Percentiles rank a stretch among this genome's conserved stretches.
Evolutionary conservation across 2,888 invertebrate genomes (phyloP).

Genomic region (Mylabris sibirica): DNA sequence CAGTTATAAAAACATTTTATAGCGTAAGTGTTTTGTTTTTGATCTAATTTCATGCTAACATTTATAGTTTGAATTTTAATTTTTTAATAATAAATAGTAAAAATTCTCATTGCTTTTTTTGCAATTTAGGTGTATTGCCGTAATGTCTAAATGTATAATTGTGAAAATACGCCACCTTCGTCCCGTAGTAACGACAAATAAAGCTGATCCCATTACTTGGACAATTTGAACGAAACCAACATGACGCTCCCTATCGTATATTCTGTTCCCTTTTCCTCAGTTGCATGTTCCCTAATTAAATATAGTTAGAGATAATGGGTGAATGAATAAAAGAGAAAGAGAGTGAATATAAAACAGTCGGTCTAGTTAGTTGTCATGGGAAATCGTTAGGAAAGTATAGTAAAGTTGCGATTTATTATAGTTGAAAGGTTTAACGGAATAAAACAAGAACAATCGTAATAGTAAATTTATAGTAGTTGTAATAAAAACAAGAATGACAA

Average conservation of each 20-base stretch:
- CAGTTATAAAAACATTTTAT: too few species aligned
- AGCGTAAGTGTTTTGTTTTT: too few species aligned
- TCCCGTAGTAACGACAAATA: background rate
- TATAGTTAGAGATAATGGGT: constrained; percentile 8
- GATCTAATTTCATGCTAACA: too few species aligned
- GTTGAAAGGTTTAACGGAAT: constrained; percentile 4
- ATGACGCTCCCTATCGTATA: background rate
- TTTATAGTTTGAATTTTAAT: too few species aligned
- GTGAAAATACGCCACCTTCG: background rate
- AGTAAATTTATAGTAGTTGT: background rate
- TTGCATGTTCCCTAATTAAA: constrained; percentile 13
- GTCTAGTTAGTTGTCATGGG: background rate
- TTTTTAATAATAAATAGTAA: too few species aligned
- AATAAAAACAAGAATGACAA: constrained; percentile 4
- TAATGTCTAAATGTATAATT: background rate
- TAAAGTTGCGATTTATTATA: constrained; percentile 11
- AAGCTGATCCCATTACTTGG: background rate
- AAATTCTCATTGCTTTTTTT: background rate
- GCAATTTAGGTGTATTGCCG: background rate
- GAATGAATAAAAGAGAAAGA: background rate
- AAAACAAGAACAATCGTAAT: constrained; percentile 11
- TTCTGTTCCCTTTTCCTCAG: background rate
- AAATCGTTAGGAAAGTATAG: constrained; percentile 11
- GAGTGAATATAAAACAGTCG: background rate
- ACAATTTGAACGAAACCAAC: constrained; percentile 5